phyloP scores from a whole-genome alignment of 23 tunicate species.

The Botrylloides violaceus region DNA sequence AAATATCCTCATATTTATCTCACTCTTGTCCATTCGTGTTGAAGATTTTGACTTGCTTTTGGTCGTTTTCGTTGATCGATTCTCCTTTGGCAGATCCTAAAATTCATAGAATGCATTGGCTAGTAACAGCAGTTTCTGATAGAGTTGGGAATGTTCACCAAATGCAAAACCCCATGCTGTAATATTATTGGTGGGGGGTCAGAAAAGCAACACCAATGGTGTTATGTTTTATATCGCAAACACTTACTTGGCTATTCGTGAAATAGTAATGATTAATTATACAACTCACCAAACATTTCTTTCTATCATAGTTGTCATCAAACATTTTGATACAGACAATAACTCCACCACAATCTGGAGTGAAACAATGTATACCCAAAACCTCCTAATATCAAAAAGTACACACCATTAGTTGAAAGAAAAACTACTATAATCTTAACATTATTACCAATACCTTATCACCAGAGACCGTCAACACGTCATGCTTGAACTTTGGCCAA shows the following conservation, averaged over 20 bases:
- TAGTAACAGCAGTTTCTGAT: too few relatives aligned
- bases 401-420: neutral
- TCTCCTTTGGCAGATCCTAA: constrained; percentile 6
- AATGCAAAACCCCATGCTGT: too few relatives aligned
- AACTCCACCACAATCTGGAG: constrained; percentile 19
- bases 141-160: too few relatives aligned
- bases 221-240: too few relatives aligned
- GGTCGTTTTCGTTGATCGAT: neutral
- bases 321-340: constrained; percentile 8
- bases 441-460: constrained; percentile 33
- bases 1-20: neutral
- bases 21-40: neutral
- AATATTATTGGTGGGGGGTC: too few relatives aligned
- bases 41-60: neutral
- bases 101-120: too few relatives aligned
- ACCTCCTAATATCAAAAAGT: constrained; percentile 3
- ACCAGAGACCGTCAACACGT: constrained; percentile 26
- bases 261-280: too few relatives aligned
- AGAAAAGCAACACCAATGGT: too few relatives aligned
- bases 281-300: constrained; percentile 8
- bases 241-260: too few relatives aligned
- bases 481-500: constrained; percentile 57
- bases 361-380: constrained; percentile 1
- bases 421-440: neutral
- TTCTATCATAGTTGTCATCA: neutral